These are phyloP conservation scores for Labeo calbasu DNA, from an alignment of 2,797 vertebrate genomes.

Conservation along the genomic window DNA sequence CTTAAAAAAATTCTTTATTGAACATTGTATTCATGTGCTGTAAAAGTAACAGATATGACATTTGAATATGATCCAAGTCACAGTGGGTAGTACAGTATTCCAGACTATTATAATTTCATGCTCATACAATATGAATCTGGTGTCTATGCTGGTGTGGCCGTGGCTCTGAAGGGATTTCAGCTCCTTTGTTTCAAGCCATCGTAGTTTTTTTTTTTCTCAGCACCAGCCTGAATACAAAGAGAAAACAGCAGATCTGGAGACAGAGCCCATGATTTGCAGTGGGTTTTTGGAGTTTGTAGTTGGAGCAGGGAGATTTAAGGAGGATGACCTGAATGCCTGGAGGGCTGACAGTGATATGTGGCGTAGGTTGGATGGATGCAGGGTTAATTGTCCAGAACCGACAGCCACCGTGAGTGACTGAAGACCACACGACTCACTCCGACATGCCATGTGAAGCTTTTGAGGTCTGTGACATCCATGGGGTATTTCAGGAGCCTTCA, in stretches of 20 bases:
- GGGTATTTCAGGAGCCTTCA: constrained; percentile 23
- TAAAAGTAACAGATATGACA: constrained; percentile 9
- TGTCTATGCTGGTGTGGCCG: constrained; percentile 19
- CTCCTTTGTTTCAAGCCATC: constrained; percentile 19
- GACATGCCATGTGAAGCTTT: constrained; percentile 41
- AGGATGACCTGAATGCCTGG: constrained; percentile 10
- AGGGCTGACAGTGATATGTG: constrained; percentile 33
- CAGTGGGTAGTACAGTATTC: not conserved
- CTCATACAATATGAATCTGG: constrained; percentile 18
- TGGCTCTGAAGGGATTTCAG: constrained; percentile 1
- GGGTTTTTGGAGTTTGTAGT: constrained; percentile 16
- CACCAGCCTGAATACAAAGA: constrained; percentile 14
- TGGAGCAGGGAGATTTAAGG: constrained; percentile 14
- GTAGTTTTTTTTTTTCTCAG: not conserved
- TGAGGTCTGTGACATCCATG: constrained; percentile 28
- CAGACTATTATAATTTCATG: constrained; percentile 11
- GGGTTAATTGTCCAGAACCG: constrained; percentile 50
- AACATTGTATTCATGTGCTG: not conserved
- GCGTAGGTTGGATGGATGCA: constrained; percentile 26
- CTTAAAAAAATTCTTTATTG: not conserved
- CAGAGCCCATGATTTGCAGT: constrained; percentile 14
- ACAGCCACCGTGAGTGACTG: constrained; percentile 45
- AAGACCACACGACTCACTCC: constrained; percentile 39
- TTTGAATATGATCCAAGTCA: not conserved
- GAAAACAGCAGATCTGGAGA: constrained; percentile 9